These are phyloP conservation scores for Probosciger aterrimus DNA, from an alignment of 2,113 vertebrate species.

Conservation along the genomic window DNA sequence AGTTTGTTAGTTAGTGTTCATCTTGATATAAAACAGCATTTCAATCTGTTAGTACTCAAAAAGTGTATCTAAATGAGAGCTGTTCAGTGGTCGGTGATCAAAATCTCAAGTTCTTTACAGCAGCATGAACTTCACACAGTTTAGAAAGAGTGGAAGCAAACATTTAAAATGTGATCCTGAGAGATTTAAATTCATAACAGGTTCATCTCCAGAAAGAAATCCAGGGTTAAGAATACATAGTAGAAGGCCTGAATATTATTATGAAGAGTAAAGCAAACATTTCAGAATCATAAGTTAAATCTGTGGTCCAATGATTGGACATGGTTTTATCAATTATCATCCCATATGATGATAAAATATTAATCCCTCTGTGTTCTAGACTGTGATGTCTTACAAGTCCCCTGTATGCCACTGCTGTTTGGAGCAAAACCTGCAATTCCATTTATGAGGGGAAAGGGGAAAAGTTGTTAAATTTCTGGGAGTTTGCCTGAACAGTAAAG, in stretches of 20 bases:
- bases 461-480: not conserved
- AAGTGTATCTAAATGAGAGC: not conserved
- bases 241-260: not conserved
- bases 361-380: not conserved
- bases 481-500: not conserved
- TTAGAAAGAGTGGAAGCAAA: not conserved
- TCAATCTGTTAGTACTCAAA: not conserved
- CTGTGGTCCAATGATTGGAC: not conserved
- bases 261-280: not conserved
- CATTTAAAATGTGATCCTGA: not conserved
- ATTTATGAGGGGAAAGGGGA: accelerated
- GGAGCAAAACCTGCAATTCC: not conserved
- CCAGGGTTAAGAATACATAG: not conserved
- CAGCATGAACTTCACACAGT: not conserved
- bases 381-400: not conserved
- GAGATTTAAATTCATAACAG: not conserved
- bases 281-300: not conserved
- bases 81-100: not conserved
- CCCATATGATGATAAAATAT: not conserved
- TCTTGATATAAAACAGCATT: not conserved
- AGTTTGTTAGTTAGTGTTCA: not conserved
- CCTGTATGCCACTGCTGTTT: not conserved
- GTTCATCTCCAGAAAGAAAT: not conserved
- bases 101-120: not conserved
- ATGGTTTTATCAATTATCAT: not conserved